Evolutionary conservation across 2,113 vertebrate species (phyloP).

Genomic region (Pongo pygmaeus): DNA sequence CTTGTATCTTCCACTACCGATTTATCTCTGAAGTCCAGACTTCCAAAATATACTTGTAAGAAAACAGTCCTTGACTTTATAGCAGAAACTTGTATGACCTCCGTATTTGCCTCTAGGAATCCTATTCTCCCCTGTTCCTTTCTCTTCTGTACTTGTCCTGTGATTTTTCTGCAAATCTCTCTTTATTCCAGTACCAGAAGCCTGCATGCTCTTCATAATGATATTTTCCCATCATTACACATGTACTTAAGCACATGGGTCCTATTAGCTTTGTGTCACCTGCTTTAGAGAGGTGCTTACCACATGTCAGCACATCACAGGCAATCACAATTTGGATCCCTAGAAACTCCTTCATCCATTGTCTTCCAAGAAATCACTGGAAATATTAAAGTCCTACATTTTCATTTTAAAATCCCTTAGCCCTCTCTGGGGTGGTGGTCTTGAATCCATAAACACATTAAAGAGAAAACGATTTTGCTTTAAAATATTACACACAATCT

Average conservation of each 20-base stretch:
- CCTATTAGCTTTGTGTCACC: fast-evolving
- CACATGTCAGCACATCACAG: background rate
- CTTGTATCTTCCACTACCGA: background rate
- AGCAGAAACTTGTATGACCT: background rate
- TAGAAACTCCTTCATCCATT: background rate
- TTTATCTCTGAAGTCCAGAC: background rate
- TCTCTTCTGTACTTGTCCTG: background rate
- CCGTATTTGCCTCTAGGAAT: background rate
- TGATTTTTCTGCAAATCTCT: background rate
- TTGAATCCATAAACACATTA: background rate
- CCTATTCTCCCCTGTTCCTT: background rate
- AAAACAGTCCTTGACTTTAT: background rate
- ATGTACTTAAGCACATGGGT: background rate
- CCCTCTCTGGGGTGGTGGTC: background rate
- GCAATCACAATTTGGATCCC: background rate
- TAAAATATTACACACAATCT: background rate
- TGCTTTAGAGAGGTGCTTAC: background rate
- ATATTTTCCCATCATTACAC: background rate
- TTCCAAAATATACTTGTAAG: background rate
- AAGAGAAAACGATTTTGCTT: background rate
- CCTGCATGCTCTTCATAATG: background rate
- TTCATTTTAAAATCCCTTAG: background rate
- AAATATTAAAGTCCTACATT: background rate
- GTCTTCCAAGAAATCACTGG: background rate
- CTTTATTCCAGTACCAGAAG: background rate